Percentiles rank a stretch among this genome's conserved stretches.
These are phyloP conservation scores for Drosophila meridionalis DNA, from an alignment of 2,888 invertebrate genomes.

Conservation along the genomic window DNA sequence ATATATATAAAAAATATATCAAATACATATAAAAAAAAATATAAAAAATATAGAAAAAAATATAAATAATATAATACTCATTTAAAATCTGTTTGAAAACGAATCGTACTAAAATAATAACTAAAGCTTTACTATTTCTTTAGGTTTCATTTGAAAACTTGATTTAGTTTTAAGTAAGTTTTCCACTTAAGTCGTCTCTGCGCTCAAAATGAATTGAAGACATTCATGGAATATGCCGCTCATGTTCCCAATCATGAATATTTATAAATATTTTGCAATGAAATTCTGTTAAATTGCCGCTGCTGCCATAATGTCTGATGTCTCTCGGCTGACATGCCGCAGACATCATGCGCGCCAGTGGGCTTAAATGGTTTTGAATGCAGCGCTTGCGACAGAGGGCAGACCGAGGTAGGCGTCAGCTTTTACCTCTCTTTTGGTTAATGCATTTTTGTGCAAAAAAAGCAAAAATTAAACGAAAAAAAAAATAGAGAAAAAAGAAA, in stretches of 20 bases:
- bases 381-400: slow-evolving; percentile 40
- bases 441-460: slow-evolving; percentile 24
- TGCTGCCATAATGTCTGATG: slow-evolving; percentile 1
- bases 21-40: neutral
- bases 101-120: neutral
- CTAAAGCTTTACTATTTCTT: neutral
- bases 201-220: neutral
- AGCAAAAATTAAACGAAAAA: slow-evolving; percentile 9
- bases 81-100: neutral
- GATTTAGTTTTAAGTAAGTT: neutral
- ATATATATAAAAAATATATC: neutral
- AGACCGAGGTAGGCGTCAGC: slow-evolving; percentile 43
- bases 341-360: slow-evolving; percentile 3
- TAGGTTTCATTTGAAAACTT: too few species aligned
- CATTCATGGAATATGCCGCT: neutral
- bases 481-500: neutral
- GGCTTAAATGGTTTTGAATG: slow-evolving; percentile 16
- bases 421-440: slow-evolving; percentile 37
- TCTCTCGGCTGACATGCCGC: neutral
- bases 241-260: slow-evolving; percentile 5
- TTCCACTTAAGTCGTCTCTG: neutral
- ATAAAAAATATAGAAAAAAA: neutral
- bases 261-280: slow-evolving; percentile 5
- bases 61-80: neutral
- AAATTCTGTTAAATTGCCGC: neutral